Evolutionary conservation across 2,797 vertebrate genomes (phyloP).

Genomic region (Girardinus metallicus): DNA sequence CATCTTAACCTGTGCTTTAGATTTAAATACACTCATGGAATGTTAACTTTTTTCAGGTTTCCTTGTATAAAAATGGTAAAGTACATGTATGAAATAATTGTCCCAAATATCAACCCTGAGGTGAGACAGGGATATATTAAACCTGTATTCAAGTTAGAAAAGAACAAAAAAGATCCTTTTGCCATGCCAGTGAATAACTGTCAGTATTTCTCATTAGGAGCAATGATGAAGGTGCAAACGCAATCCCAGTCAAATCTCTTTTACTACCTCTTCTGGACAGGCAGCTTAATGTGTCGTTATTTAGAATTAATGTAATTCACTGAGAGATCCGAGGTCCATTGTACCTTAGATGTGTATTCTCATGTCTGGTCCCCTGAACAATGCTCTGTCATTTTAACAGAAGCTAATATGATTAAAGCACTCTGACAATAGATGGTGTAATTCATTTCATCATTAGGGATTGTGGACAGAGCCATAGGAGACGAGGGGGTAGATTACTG

Average conservation of each 20-base stretch:
- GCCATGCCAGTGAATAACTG: conserved; percentile 47
- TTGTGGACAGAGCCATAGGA: conserved; percentile 52
- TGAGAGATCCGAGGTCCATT: conserved; percentile 78
- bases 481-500: conserved; percentile 54
- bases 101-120: not conserved
- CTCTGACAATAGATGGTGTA: conserved; percentile 78
- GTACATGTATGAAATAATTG: not conserved
- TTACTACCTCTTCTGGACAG: conserved; percentile 60
- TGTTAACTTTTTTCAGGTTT: not conserved
- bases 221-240: conserved; percentile 73
- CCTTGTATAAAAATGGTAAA: not conserved
- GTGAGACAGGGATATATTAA: not conserved
- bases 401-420: conserved; percentile 83
- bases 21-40: not conserved
- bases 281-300: conserved; percentile 73
- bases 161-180: conserved; percentile 5
- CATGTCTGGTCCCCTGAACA: conserved; percentile 81
- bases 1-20: not conserved
- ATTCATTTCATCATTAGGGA: conserved; percentile 81
- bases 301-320: conserved; percentile 83
- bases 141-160: conserved; percentile 19
- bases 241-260: conserved; percentile 61
- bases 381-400: conserved; percentile 79
- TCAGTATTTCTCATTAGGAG: conserved; percentile 65
- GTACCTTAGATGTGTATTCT: conserved; percentile 82